Percentiles rank a stretch among this genome's conserved stretches.
These are phyloP conservation scores for Daphoenositta chrysoptera DNA, from an alignment of 2,113 vertebrate species.

Conservation along the genomic window DNA sequence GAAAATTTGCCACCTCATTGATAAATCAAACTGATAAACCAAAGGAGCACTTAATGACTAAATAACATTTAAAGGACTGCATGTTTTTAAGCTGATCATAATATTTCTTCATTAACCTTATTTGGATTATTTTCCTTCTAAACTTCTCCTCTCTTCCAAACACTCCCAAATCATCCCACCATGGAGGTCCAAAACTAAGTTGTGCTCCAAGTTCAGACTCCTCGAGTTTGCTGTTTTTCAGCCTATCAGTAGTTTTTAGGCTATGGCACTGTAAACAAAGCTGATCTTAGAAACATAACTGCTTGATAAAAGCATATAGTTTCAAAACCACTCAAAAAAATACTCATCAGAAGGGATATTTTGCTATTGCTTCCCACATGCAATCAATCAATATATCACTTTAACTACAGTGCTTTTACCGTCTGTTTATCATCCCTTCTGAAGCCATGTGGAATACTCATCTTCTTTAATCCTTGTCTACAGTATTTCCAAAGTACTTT, in stretches of 20 bases:
- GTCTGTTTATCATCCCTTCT: constrained; percentile 86
- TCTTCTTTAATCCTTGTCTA: constrained; percentile 88
- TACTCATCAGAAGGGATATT: constrained; percentile 71
- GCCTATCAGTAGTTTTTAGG: neutral
- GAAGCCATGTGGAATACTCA: constrained; percentile 96
- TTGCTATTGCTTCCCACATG: constrained; percentile 75
- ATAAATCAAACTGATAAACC: neutral
- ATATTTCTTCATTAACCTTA: neutral
- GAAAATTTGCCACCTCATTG: neutral
- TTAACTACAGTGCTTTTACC: constrained; percentile 82
- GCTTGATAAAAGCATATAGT: constrained; percentile 40
- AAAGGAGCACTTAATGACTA: neutral
- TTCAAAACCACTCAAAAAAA: constrained; percentile 54
- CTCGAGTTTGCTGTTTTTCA: constrained; percentile 28
- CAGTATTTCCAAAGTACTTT: constrained; percentile 94
- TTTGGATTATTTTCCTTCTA: neutral
- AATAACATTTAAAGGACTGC: neutral
- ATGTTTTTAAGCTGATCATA: neutral
- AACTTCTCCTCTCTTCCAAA: neutral
- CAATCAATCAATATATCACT: constrained; percentile 89
- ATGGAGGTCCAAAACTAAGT: neutral
- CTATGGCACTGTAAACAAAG: neutral
- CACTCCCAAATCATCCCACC: neutral
- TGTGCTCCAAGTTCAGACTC: neutral
- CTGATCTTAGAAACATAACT: constrained; percentile 5